phyloP scores from a whole-genome alignment of 2,888 invertebrate species.

The Heliconius ethilla region DNA sequence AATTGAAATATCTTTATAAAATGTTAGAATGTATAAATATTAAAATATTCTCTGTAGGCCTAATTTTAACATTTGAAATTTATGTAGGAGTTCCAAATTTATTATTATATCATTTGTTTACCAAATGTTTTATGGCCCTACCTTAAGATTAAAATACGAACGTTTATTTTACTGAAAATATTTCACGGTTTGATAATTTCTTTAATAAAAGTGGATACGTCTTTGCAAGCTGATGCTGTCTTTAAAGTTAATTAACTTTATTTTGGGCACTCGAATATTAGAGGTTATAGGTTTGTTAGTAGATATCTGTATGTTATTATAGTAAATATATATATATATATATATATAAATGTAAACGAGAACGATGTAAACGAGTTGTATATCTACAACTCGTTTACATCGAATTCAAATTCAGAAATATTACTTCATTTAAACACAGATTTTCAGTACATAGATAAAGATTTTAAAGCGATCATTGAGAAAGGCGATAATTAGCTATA shows the following conservation, averaged over 20 bases:
- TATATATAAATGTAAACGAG: too few relatives aligned
- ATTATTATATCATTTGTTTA: conserved; percentile 36
- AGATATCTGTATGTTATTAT: too few relatives aligned
- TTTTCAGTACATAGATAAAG: background rate
- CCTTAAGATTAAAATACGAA: conserved; percentile 3
- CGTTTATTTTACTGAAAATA: conserved; percentile 14
- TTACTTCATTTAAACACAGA: too few relatives aligned
- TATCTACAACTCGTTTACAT: too few relatives aligned
- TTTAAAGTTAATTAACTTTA: conserved; percentile 17
- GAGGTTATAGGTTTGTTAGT: background rate
- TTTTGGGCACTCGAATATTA: background rate
- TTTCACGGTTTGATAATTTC: conserved; percentile 7
- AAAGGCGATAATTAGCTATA: conserved; percentile 58
- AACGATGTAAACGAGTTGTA: too few relatives aligned
- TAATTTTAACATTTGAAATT: conserved; percentile 34
- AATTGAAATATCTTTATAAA: conserved; percentile 51
- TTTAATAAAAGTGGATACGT: background rate
- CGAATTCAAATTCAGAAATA: too few relatives aligned
- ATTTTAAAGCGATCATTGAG: conserved; percentile 35
- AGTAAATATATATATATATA: too few relatives aligned
- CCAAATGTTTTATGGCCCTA: conserved; percentile 24
- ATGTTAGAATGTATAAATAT: conserved; percentile 33
- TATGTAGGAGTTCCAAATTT: conserved; percentile 39
- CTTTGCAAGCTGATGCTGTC: background rate
- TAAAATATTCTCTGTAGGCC: conserved; percentile 36